Evolutionary conservation across 92 coral and sea anemone species (phyloP), one percentile per base, ranked within the genome.

Genomic region (Parazoanthus darwini): DNA sequence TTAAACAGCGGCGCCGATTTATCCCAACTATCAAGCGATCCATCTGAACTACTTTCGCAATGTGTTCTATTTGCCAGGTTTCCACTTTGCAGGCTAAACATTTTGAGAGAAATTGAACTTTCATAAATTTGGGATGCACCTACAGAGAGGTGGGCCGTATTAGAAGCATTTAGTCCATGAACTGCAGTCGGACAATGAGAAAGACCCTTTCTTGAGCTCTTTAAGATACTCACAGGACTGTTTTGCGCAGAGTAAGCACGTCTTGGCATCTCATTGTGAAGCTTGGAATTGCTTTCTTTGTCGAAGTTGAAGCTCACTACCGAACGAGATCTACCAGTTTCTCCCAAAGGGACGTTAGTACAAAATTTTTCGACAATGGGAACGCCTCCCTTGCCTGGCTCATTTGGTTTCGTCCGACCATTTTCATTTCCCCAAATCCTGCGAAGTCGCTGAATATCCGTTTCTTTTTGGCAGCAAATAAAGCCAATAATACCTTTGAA

Each of bases 281-380:
- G 46, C 43, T 5, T 4, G 80, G 80, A 37, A 6, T 20, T 29
- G 36, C 2, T 50, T 46, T n/a, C 67, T 48, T 33, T 33, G 7
- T 79, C 82, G 13, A 79, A n/a, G 67, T 79, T 79, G 63, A 79
- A 79, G 10, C 82, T 79, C 18, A 79, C 82, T 11, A 29, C 67
- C 3, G 82, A 79, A 4, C 66, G 82, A n/a, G 82, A 79, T 79
- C 66, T 46, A 0, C 43, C 82, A 79, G 65, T 14, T 14, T 79
- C 63, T 23, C 39, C 63, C 66, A 44, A 79, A 20, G 39, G n/a
- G 36, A 8, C 65, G 20, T 22, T 46, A 26, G 15, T 54, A 3
- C 11, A 14, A 18, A 20, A 14, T n/a, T 76, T 39, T 42, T 3
- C 25, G 25, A 6, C 16, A 11, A 29, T 6, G 29, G 15, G 9